Evolutionary conservation across 2,797 vertebrate genomes (phyloP).

Genomic region (Periophthalmus magnuspinnatus): DNA sequence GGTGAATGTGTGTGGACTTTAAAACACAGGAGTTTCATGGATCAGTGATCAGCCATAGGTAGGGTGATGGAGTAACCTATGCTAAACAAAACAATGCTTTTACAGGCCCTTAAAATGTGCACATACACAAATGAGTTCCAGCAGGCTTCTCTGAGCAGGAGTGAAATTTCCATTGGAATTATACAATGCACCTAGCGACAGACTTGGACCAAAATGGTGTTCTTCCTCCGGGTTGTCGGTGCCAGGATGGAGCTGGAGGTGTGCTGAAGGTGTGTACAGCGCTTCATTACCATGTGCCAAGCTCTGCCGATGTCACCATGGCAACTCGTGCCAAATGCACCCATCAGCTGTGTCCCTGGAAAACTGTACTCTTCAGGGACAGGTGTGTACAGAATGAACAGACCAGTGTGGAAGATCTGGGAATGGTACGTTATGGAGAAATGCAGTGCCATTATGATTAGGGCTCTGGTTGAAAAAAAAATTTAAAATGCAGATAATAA

Average conservation of each 20-base stretch:
- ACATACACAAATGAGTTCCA: background rate
- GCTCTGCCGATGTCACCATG: slow-evolving; percentile 63
- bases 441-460: too few species aligned
- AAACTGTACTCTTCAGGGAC: slow-evolving; percentile 62
- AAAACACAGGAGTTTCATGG: too few species aligned
- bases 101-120: too few species aligned
- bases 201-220: slow-evolving; percentile 34
- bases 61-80: too few species aligned
- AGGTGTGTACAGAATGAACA: slow-evolving; percentile 66
- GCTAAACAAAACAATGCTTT: too few species aligned
- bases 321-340: slow-evolving; percentile 65
- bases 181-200: slow-evolving; percentile 20
- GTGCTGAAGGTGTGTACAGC: slow-evolving; percentile 52
- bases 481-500: too few species aligned
- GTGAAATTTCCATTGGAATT: background rate
- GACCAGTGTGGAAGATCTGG: slow-evolving; percentile 36
- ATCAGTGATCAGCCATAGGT: too few species aligned
- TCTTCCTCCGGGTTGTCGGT: slow-evolving; percentile 19
- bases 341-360: slow-evolving; percentile 62
- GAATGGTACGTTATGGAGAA: too few species aligned
- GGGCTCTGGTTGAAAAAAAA: too few species aligned
- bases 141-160: background rate
- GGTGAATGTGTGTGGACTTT: too few species aligned
- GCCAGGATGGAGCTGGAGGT: slow-evolving; percentile 43
- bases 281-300: slow-evolving; percentile 54